Conservation (phyloP, 2,797 vertebrate genomes). For the Falco novaeseelandiae region DNA sequence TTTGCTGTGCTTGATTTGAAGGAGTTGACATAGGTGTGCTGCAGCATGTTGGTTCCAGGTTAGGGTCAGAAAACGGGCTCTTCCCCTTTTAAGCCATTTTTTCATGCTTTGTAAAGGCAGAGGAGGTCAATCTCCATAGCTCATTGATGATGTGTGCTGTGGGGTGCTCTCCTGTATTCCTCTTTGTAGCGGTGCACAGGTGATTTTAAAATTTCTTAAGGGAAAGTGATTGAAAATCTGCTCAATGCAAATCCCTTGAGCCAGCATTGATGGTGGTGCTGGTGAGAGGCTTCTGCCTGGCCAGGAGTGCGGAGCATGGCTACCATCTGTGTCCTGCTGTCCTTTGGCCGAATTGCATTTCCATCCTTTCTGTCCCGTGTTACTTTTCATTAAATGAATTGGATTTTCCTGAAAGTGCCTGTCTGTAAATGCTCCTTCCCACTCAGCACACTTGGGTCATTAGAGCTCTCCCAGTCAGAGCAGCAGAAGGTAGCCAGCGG, state of each 20-base stretch:
- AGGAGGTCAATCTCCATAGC: not conserved
- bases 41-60: not conserved
- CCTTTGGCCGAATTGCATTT: not conserved
- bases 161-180: not conserved
- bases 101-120: not conserved
- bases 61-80: not conserved
- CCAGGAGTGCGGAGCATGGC: not conserved
- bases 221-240: not conserved
- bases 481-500: not conserved
- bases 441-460: not conserved
- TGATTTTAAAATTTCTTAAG: slow-evolving; percentile 16
- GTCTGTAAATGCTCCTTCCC: slow-evolving; percentile 18
- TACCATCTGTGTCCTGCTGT: not conserved
- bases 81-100: not conserved
- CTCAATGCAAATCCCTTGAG: slow-evolving; percentile 21
- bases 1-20: not conserved
- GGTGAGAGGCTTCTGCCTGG: not conserved
- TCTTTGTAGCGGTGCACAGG: not conserved
- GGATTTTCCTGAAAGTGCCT: slow-evolving; percentile 22
- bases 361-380: not conserved
- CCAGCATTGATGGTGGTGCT: not conserved
- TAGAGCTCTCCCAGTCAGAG: not conserved
- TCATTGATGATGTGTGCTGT: not conserved
- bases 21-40: not conserved
- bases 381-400: slow-evolving; percentile 25